These are phyloP conservation scores for Liasis olivaceus DNA, from an alignment of 2,797 vertebrate species.

Conservation along the genomic window DNA sequence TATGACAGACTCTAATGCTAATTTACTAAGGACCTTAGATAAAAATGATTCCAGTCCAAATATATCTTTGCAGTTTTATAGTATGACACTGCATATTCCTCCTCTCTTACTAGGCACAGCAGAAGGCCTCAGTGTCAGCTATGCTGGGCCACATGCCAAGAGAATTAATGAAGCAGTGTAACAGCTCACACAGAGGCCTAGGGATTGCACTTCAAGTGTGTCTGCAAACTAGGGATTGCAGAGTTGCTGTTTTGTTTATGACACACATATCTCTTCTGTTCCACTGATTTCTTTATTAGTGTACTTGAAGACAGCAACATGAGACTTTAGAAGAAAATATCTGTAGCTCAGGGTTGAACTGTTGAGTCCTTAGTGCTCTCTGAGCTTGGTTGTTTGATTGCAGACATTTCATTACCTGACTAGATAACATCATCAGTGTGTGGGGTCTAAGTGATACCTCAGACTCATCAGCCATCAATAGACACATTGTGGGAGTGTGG, in stretches of 20 bases:
- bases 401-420: no score
- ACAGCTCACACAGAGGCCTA: slow-evolving; percentile 65
- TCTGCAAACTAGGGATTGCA: slow-evolving; percentile 67
- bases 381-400: no score
- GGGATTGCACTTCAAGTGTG: slow-evolving; percentile 64
- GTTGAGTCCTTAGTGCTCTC: no score
- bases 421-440: no score
- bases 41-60: slow-evolving; percentile 16
- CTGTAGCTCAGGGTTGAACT: no score
- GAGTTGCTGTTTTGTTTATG: slow-evolving; percentile 64
- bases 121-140: slow-evolving; percentile 61
- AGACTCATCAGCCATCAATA: no score
- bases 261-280: slow-evolving; percentile 65
- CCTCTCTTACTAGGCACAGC: slow-evolving; percentile 55
- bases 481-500: no score
- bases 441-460: no score
- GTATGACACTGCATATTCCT: slow-evolving; percentile 28
- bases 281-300: slow-evolving; percentile 67
- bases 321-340: slow-evolving; percentile 6
- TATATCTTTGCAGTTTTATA: slow-evolving; percentile 16
- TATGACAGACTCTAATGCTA: slow-evolving; percentile 42
- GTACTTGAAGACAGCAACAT: slow-evolving; percentile 46
- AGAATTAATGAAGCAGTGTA: slow-evolving; percentile 73
- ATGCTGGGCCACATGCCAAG: slow-evolving; percentile 69
- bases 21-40: slow-evolving; percentile 28